A percentile compares a stretch with the other conserved stretches of the same genome.
Evolutionary conservation across 1,140 invertebrate species (phyloP).

Genomic region (Eriocheir sinensis): DNA sequence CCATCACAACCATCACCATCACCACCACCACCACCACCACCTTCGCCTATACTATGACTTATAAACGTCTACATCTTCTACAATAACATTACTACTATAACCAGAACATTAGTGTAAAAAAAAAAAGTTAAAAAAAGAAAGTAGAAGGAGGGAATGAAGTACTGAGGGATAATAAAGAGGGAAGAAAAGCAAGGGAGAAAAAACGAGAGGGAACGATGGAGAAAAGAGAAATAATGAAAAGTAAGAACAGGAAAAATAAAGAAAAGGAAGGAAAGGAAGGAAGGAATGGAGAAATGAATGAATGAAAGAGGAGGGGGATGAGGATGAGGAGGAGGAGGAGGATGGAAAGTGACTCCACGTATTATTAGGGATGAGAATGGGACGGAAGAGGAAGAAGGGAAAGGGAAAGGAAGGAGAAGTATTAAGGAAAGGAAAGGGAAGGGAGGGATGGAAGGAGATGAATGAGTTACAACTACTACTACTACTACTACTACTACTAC

Average conservation of each 20-base stretch:
- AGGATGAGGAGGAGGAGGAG: too few relatives aligned
- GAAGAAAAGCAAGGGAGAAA: too few relatives aligned
- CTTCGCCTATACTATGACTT: neutral
- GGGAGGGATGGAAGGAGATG: neutral
- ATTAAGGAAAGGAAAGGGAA: neutral
- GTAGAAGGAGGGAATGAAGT: too few relatives aligned
- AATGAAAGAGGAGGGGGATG: too few relatives aligned
- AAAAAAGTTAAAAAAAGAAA: too few relatives aligned
- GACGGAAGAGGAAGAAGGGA: neutral
- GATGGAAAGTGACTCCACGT: neutral
- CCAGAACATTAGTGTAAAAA: too few relatives aligned
- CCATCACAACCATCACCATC: neutral
- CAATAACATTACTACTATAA: neutral
- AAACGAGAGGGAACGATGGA: too few relatives aligned
- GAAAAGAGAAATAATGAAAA: neutral
- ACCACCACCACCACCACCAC: conserved; percentile 36
- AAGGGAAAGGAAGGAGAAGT: neutral
- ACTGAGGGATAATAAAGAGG: too few relatives aligned
- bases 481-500: too few relatives aligned
- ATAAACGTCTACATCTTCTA: neutral
- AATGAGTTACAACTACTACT: neutral
- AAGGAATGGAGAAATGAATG: neutral
- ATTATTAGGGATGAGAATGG: neutral
- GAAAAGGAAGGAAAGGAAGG: neutral
- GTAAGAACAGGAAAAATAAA: neutral